Conservation (phyloP, 2,797 vertebrate genomes). For the Varecia variegata region DNA sequence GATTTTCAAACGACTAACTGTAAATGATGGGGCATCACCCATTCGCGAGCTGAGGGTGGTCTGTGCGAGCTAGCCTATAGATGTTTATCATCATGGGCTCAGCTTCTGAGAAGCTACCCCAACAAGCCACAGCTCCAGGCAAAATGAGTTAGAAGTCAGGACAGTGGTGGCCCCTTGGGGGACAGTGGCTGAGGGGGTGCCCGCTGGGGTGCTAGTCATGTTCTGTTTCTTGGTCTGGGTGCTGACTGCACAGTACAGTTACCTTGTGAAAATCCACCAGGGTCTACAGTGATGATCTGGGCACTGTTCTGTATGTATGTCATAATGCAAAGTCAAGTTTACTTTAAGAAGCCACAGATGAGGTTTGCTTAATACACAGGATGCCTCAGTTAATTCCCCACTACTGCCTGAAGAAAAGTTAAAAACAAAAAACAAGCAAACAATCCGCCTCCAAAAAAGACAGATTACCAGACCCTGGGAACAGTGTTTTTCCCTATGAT, state of each 20-base stretch:
- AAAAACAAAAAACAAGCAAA: neutral
- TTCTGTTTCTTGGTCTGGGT: neutral
- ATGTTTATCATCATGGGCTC: neutral
- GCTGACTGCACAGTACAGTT: neutral
- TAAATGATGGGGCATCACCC: no score
- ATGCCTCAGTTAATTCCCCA: neutral
- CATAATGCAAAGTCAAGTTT: neutral
- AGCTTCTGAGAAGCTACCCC: neutral
- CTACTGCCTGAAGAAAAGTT: neutral
- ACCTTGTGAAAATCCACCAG: neutral
- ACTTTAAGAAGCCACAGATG: neutral
- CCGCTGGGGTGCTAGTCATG: neutral
- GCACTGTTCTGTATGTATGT: neutral
- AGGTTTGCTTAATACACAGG: neutral
- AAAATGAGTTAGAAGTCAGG: neutral
- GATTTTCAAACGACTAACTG: neutral
- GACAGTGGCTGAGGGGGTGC: neutral
- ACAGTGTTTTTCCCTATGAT: neutral
- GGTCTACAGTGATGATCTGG: neutral
- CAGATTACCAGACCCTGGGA: neutral
- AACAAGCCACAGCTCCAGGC: neutral
- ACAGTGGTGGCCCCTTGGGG: neutral
- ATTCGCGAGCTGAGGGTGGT: neutral
- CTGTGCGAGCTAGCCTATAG: fast-evolving
- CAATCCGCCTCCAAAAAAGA: neutral